Conservation (phyloP, 2,888 invertebrate species). For the Camptogramma bilineatum region DNA sequence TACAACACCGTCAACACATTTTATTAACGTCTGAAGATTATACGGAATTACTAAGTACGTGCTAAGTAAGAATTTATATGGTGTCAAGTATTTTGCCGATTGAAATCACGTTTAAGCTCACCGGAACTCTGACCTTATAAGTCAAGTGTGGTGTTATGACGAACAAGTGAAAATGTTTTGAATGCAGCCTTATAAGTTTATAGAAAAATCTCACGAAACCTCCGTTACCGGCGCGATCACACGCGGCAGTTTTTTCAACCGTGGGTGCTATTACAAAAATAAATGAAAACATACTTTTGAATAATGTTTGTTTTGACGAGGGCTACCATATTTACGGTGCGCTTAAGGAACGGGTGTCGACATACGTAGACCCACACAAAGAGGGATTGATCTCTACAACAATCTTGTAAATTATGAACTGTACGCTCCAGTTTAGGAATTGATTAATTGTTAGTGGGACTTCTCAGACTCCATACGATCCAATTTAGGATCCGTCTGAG, state of each 20-base stretch:
- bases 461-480: slow-evolving; percentile 59
- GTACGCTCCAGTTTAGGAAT: slow-evolving; percentile 72
- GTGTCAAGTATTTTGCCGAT: slow-evolving; percentile 45
- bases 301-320: slow-evolving; percentile 81
- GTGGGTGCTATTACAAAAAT: slow-evolving; percentile 78
- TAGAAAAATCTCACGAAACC: slow-evolving; percentile 67
- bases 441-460: slow-evolving; percentile 79
- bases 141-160: slow-evolving; percentile 45
- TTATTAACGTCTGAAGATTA: slow-evolving; percentile 66
- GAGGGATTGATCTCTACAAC: slow-evolving; percentile 73
- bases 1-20: slow-evolving; percentile 68
- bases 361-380: slow-evolving; percentile 80
- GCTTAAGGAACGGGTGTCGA: slow-evolving; percentile 64
- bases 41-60: slow-evolving; percentile 50
- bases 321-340: slow-evolving; percentile 70
- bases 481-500: slow-evolving; percentile 68
- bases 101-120: slow-evolving; percentile 58
- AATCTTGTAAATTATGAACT: slow-evolving; percentile 73
- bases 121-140: slow-evolving; percentile 43
- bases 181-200: slow-evolving; percentile 57
- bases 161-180: slow-evolving; percentile 58
- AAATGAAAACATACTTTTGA: slow-evolving; percentile 77
- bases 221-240: slow-evolving; percentile 62
- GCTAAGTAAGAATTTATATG: slow-evolving; percentile 49
- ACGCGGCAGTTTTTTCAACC: slow-evolving; percentile 64